Evolutionary conservation across 1,140 invertebrate genomes (phyloP).

Genomic region (Drosophila simulans): DNA sequence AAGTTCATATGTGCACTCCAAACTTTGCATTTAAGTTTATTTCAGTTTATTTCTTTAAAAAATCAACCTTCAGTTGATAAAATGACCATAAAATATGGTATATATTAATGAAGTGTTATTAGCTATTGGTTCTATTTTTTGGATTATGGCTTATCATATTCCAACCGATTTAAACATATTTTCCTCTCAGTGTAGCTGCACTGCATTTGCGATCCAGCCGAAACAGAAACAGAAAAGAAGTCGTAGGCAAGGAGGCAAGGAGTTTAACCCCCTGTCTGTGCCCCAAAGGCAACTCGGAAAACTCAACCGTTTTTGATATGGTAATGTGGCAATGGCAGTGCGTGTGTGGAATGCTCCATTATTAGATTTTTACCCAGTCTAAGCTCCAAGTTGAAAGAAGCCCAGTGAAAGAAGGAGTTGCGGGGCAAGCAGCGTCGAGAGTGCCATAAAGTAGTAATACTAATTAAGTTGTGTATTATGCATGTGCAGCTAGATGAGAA

Average conservation of each 20-base stretch:
- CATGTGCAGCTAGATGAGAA: constrained; percentile 50
- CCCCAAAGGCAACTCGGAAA: constrained; percentile 37
- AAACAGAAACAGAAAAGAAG: neutral
- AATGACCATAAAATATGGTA: too few species aligned
- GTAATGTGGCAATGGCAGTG: constrained; percentile 79
- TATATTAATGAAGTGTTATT: too few species aligned
- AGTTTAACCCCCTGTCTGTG: constrained; percentile 41
- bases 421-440: constrained; percentile 39
- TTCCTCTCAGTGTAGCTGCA: neutral
- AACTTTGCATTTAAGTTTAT: neutral
- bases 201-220: constrained; percentile 23
- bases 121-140: too few species aligned
- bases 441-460: constrained; percentile 82
- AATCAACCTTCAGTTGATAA: too few species aligned
- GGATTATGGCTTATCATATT: too few species aligned
- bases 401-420: neutral
- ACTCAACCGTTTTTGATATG: constrained; percentile 70
- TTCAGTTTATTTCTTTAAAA: too few species aligned
- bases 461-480: constrained; percentile 83
- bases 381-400: neutral
- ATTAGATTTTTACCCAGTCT: constrained; percentile 64
- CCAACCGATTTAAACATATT: neutral
- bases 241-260: neutral
- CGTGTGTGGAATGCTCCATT: constrained; percentile 76
- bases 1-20: constrained; percentile 63